Base-by-base conservation (phyloP, 1,140 invertebrate genomes). In the Drosophila kikkawai region DNA sequence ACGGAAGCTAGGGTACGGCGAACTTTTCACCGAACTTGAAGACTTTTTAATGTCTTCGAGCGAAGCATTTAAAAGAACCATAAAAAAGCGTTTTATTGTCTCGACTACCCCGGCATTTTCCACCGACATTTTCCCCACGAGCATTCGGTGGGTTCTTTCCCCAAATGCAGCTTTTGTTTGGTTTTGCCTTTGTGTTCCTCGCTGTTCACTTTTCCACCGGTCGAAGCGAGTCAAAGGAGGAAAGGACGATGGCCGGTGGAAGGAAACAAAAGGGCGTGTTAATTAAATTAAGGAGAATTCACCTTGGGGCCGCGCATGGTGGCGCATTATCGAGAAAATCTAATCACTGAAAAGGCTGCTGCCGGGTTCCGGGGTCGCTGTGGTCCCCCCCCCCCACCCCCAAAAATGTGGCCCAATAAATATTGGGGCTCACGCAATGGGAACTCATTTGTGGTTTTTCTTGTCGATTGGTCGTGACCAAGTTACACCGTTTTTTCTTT, bases 71-170 rank as follows among this genome's bases (percentile, higher is more conserved):
- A 84, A 77, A 78, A 67, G 59, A 81, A 47, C 60, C 68, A 78
- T 81, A 78, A 85, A 84, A 84, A 74, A 65, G 48, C 76, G 55
- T 74, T 82, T 87, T 76, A 79, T 82, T 79, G 61, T 79, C 60
- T 71, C 44, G 36, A 59, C 63, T 81, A 64, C 37, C 39, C 47
- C 50, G 7, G 19, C 45, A 48, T 59, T 58, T 79, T 42, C 55
- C 51, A 36, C 47, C 42, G 9, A 29, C 42, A 15, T 51, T 48
- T 50, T 34, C 42, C 53, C 42, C 64, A 9, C 17, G 58, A 55
- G 71, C 22, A 41, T 60, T 67, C 39, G 42, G 13, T 44, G 59
- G 34, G 9, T 51, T 51, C 29, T 9, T 29, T 41, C 29, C 36
- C 39, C 34, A 55, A 55, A 59, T 36, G 63, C 58, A 45, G 41